phyloP scores from a whole-genome alignment of 2,888 invertebrate genomes.

The Ethmia dodecea region DNA sequence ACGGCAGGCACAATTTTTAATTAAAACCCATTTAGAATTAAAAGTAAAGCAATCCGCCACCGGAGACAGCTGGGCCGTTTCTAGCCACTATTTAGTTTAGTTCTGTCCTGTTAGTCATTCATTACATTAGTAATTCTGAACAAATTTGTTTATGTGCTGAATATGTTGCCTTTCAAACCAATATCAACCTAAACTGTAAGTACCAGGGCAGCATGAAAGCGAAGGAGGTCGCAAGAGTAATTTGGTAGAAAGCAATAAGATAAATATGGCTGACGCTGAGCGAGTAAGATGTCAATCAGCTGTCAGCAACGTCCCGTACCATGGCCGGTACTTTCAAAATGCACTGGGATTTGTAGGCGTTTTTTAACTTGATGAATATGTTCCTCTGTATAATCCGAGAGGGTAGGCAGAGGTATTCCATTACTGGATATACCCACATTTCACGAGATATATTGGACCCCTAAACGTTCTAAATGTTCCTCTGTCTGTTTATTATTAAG shows the following conservation, averaged over 20 bases:
- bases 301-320: slow-evolving; percentile 69
- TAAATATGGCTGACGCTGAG: slow-evolving; percentile 65
- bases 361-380: slow-evolving; percentile 27
- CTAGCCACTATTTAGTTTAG: slow-evolving; percentile 72
- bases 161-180: slow-evolving; percentile 13
- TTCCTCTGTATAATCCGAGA: too few species aligned
- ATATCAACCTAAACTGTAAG: slow-evolving; percentile 15
- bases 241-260: slow-evolving; percentile 51
- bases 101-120: slow-evolving; percentile 74
- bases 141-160: slow-evolving; percentile 26
- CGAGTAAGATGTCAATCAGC: slow-evolving; percentile 76
- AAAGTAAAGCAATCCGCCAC: slow-evolving; percentile 61
- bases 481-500: too few species aligned
- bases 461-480: too few species aligned
- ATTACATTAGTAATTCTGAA: slow-evolving; percentile 66
- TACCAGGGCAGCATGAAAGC: neutral
- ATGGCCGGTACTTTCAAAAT: slow-evolving; percentile 62
- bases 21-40: slow-evolving; percentile 72
- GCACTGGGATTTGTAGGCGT: slow-evolving; percentile 45
- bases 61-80: slow-evolving; percentile 73
- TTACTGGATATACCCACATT: too few species aligned
- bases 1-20: slow-evolving; percentile 56
- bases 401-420: too few species aligned
- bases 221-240: slow-evolving; percentile 11
- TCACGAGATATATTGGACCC: too few species aligned